Percentiles rank a stretch among this genome's conserved stretches.
Conservation (phyloP, 2,113 vertebrate genomes). For the Eulemur macaco region DNA sequence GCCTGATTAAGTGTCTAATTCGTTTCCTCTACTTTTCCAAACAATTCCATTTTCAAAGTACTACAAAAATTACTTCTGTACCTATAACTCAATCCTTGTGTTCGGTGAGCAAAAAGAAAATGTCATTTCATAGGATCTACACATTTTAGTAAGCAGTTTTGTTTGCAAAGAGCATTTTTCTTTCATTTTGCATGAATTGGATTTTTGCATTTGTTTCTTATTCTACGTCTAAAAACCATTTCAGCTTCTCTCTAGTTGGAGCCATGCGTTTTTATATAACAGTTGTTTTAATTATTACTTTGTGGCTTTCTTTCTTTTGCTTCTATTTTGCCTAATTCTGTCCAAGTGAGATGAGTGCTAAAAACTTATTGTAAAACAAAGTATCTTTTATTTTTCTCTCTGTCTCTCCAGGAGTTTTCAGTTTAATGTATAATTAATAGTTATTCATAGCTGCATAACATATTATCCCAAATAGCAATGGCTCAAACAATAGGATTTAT, state of each 20-base stretch:
- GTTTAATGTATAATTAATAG: not conserved
- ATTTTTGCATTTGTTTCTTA: not conserved
- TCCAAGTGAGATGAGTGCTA: not conserved
- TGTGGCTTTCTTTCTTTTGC: not conserved
- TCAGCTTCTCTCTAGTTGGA: not conserved
- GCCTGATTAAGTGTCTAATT: not conserved
- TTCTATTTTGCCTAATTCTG: not conserved
- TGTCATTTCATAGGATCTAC: not conserved
- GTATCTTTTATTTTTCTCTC: not conserved
- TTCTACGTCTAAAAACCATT: not conserved
- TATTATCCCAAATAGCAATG: not conserved
- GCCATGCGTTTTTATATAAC: not conserved
- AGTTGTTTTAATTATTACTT: not conserved
- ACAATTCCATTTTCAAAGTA: not conserved
- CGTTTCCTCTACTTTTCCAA: not conserved
- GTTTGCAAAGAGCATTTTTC: not conserved
- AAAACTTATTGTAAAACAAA: not conserved
- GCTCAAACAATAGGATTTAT: not conserved
- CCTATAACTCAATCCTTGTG: not conserved
- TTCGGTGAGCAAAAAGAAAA: not conserved
- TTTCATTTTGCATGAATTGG: not conserved
- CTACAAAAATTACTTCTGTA: not conserved
- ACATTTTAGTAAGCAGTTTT: not conserved
- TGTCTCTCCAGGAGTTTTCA: not conserved
- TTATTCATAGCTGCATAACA: not conserved